Evolutionary conservation across 2,113 vertebrate genomes (phyloP).

Genomic region (Bucco capensis): DNA sequence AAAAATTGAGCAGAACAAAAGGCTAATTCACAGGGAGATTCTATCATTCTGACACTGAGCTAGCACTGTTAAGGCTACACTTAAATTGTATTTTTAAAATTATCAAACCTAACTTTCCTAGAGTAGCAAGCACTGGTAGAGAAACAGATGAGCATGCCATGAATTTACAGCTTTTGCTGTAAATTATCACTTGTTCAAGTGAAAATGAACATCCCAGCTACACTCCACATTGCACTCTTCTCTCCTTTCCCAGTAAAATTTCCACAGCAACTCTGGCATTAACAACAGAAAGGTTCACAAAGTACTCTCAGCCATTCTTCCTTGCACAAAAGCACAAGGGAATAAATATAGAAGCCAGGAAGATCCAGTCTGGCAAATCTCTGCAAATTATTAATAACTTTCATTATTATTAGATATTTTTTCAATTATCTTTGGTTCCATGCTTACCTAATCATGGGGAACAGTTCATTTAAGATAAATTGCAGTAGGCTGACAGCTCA

Average conservation of each 20-base stretch:
- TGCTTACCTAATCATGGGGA: background rate
- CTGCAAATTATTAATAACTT: background rate
- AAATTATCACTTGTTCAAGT: background rate
- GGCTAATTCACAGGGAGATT: background rate
- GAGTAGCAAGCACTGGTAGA: background rate
- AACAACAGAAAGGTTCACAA: background rate
- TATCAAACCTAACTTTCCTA: background rate
- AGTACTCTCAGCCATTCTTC: background rate
- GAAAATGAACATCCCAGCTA: background rate
- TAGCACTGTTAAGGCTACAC: background rate
- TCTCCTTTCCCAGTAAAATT: background rate
- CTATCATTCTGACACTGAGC: background rate
- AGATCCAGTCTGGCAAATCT: background rate
- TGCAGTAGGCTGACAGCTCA: background rate
- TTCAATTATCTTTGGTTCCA: background rate
- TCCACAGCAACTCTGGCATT: background rate
- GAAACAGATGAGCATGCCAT: background rate
- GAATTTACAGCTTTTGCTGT: background rate
- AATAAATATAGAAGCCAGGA: background rate
- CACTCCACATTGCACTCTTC: background rate
- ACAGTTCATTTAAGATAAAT: background rate
- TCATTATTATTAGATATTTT: background rate
- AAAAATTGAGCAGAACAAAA: background rate
- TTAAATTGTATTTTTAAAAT: background rate
- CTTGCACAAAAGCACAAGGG: background rate